Base-by-base conservation (phyloP, 2,888 invertebrate species). In the Labia minor region DNA sequence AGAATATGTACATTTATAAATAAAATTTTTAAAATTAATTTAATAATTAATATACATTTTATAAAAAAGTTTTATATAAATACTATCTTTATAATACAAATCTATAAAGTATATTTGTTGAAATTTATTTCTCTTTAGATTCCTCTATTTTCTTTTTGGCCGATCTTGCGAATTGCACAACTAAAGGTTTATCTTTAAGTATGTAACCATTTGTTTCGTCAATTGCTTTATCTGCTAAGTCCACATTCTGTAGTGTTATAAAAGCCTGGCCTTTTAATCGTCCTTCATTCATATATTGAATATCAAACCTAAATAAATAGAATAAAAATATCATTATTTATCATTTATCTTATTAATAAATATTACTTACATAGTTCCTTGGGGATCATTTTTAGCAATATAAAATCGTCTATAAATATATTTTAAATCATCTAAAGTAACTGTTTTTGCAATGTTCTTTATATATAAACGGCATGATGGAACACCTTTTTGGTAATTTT, bases 211-310 rank as follows among this genome's bases (percentile, higher is more conserved):
- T 93, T 1, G 93, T 93, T 77, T 92, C 90, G 72, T 83, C 80
- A 0, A 95, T 76, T 10, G 95, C 95, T 70, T 81, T 79, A 74
- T 87, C 84, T 0, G 92, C 91, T 73, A 83, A 78, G 63, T 81
- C 80, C 14, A 86, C 81, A 73, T 82, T 85, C 66, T 91, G 89
- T 66, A 94, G 81, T 0, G 92, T 92, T 0, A 96, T 83, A 81
- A 96, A 96, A 0, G 93, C 95, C 78, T 96, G 96, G 0, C 95
- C 95, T 78, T 95, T 96, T 95, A 96, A 95, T 74, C 93, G 83
- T 0, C 96, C 96, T 77, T 93, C 92, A 75, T 92, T 90, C 94
- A 96, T 92, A 14, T 95, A 82, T 72, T 90, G 83, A 2, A 95
- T 85, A 76, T 83, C 81, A 74, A 83, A 86, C 75, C 82, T 82